A percentile compares a stretch with the other conserved stretches of the same genome.
Evolutionary conservation across 2,797 vertebrate species (phyloP).

Genomic region (Spondyliosoma cantharus): DNA sequence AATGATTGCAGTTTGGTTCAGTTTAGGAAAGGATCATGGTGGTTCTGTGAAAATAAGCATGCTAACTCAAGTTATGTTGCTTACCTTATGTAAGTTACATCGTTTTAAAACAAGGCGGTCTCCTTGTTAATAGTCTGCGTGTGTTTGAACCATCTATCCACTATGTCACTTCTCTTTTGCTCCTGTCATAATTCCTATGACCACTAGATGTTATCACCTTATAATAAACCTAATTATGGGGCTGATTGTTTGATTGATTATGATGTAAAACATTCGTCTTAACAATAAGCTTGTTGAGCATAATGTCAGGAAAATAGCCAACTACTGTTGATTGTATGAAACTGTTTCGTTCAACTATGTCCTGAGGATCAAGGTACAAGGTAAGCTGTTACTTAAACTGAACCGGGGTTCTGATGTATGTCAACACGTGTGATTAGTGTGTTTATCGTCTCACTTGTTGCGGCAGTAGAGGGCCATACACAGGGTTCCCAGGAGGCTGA

Average conservation of each 20-base stretch:
- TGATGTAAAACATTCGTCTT: neutral
- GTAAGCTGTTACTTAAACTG: neutral
- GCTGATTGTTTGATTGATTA: neutral
- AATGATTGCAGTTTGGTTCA: no score
- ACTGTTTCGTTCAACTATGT: neutral
- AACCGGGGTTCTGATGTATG: neutral
- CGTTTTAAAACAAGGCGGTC: no score
- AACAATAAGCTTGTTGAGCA: neutral
- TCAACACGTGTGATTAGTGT: neutral
- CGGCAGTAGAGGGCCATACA: constrained; percentile 97
- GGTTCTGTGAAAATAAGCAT: no score
- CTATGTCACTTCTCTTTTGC: no score
- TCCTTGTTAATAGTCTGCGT: no score
- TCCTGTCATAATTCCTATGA: no score
- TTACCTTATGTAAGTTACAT: no score
- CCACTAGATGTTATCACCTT: no score
- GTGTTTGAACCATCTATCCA: no score
- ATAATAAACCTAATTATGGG: no score
- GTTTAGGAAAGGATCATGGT: no score
- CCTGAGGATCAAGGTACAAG: neutral
- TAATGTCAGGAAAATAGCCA: neutral
- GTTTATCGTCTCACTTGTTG: constrained; percentile 88
- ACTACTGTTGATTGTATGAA: neutral
- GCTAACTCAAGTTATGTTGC: no score
- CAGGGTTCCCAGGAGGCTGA: constrained; percentile 93